Base-by-base conservation (phyloP, 1,140 invertebrate genomes). In the Prorops nasuta region DNA sequence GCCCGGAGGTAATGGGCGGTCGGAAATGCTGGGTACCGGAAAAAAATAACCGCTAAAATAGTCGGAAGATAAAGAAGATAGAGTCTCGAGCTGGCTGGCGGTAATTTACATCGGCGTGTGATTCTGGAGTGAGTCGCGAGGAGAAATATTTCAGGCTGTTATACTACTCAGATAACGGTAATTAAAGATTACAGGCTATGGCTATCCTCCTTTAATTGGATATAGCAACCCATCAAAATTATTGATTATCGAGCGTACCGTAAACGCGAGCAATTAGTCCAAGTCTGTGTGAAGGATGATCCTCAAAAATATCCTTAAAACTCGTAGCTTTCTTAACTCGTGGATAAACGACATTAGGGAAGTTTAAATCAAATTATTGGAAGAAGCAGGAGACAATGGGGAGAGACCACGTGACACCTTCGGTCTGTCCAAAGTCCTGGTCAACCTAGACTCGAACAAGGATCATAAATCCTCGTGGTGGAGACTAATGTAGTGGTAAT, bases 401-500 rank as follows among this genome's bases (percentile, higher is more conserved):
- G 31, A 15, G 12, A 28, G 16, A 10, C 19, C 34, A 16, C 34
- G 15, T 36, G 34, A 12, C 14, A 2, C 18, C 12, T 19, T 35
- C 38, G 24, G 60, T 60, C 45, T 32, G 43, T 61, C 51, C 46
- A 59, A 57, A 66, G 56, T 66, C 63, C 60, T 49, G 56, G 50
- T 63, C 51, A 63, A 58, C 48, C 47, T 63, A 56, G 34, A 54
- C 45, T 47, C 49, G 58, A 55, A 67, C 56, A 63, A 61, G 56
- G 63, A 69, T 76, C 71, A 72, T 75, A 76, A 77, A 76, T 77
- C 67, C 65, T 62, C 44, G 58, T 55, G 60, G 65, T 63, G 56
- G 55, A 71, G 74, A 77, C 72, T 77, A 76, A 77, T 77, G 72
- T 74, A 75, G 72, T 77, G 73, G 70, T 76, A 76, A 76, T 77